A percentile compares a stretch with the other conserved stretches of the same genome.
Conservation (phyloP, 2,113 vertebrate genomes). For the Hassar affinis region DNA sequence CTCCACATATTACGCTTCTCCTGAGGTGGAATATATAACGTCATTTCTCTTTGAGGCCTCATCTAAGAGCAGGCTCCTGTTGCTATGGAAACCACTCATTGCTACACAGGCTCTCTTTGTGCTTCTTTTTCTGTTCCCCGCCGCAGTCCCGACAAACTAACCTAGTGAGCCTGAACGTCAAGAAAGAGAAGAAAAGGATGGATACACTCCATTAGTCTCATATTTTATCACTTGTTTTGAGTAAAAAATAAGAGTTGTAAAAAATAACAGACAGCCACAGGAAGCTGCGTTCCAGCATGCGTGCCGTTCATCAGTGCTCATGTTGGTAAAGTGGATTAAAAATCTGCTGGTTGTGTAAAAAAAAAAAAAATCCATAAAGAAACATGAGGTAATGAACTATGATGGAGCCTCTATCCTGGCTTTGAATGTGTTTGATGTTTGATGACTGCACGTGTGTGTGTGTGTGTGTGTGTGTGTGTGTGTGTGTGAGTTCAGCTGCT, state of each 20-base stretch:
- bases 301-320: background rate
- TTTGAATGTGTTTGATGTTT: background rate
- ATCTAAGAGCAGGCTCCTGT: constrained; percentile 61
- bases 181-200: background rate
- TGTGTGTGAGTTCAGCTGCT: constrained; percentile 1
- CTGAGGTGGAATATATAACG: constrained; percentile 50
- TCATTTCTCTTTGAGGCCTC: constrained; percentile 58
- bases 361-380: background rate
- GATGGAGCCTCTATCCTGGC: background rate
- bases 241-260: background rate
- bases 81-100: constrained; percentile 66
- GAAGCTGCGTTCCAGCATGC: background rate
- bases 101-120: constrained; percentile 41
- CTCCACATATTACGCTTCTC: constrained; percentile 34
- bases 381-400: constrained; percentile 1
- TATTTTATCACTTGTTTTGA: background rate
- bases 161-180: constrained; percentile 14
- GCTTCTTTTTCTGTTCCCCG: constrained; percentile 25
- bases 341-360: constrained; percentile 5
- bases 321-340: constrained; percentile 1
- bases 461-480: constrained; percentile 18
- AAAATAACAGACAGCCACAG: background rate
- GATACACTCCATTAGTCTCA: background rate
- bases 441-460: background rate
- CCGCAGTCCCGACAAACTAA: constrained; percentile 40